Evolutionary conservation across 2,888 invertebrate species (phyloP).

Genomic region (Ischnura elegans): DNA sequence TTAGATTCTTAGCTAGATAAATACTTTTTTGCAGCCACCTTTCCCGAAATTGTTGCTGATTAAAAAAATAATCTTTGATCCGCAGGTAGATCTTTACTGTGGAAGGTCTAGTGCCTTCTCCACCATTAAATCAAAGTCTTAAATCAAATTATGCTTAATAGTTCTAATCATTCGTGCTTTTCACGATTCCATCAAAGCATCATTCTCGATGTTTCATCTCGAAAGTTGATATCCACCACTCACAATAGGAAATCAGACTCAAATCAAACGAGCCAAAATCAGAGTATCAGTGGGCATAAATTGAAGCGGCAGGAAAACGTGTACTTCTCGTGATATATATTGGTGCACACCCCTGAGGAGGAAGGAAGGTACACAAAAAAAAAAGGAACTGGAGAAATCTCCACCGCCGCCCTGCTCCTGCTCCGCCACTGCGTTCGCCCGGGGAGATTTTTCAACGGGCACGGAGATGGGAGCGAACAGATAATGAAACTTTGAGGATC

Average conservation of each 20-base stretch:
- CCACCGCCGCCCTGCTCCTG: background rate
- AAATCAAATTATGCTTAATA: too few relatives aligned
- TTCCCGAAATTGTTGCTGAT: too few relatives aligned
- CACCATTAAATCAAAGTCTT: too few relatives aligned
- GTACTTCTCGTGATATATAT: background rate
- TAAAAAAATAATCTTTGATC: too few relatives aligned
- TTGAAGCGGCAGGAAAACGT: background rate
- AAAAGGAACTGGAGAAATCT: conserved; percentile 11
- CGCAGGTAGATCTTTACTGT: too few relatives aligned
- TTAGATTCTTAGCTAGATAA: too few relatives aligned
- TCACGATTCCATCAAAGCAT: background rate
- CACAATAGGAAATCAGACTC: background rate
- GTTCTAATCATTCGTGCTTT: too few relatives aligned
- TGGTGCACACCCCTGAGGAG: background rate
- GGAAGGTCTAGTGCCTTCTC: too few relatives aligned
- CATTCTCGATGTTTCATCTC: background rate
- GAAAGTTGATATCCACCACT: background rate
- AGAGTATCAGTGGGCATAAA: background rate
- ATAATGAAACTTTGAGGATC: conserved; percentile 47
- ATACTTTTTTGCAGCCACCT: too few relatives aligned
- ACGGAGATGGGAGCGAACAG: conserved; percentile 36
- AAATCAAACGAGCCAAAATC: background rate
- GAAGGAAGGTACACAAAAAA: background rate
- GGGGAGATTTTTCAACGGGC: conserved; percentile 54
- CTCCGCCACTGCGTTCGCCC: background rate